A percentile compares a stretch with the other conserved stretches of the same genome.
Conservation (phyloP, 1,140 invertebrate genomes). For the Drosophila navojoa region DNA sequence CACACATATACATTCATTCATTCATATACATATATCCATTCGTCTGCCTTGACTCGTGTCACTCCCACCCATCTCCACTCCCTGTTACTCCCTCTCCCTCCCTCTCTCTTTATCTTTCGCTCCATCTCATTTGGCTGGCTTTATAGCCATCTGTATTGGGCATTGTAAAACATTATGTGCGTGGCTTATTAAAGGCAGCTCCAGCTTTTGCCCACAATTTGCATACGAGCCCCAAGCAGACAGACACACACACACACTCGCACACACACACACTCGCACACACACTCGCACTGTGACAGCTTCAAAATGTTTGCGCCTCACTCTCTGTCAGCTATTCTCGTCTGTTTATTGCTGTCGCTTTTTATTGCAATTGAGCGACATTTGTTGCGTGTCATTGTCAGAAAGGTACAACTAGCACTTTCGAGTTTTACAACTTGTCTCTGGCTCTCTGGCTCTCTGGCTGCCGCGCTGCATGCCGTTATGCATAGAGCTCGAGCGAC, state of each 20-base stretch:
- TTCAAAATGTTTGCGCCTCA: slow-evolving; percentile 47
- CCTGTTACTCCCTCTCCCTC: too few species aligned
- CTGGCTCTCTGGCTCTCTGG: background rate
- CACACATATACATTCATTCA: background rate
- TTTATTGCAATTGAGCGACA: slow-evolving; percentile 55
- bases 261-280: background rate
- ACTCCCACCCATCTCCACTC: too few species aligned
- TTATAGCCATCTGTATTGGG: slow-evolving; percentile 53
- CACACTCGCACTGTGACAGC: slow-evolving; percentile 30
- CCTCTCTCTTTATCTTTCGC: background rate
- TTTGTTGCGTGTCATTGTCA: slow-evolving; percentile 34
- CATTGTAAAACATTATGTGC: slow-evolving; percentile 61
- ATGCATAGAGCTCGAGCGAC: background rate
- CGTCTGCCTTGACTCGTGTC: background rate
- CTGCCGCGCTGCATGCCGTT: background rate
- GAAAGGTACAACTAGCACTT: slow-evolving; percentile 45
- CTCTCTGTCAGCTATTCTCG: slow-evolving; percentile 7
- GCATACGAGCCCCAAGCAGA: slow-evolving; percentile 51
- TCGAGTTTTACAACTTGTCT: background rate
- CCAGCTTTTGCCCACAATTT: slow-evolving; percentile 52
- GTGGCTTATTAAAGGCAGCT: slow-evolving; percentile 60
- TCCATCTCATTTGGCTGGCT: slow-evolving; percentile 26
- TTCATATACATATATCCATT: background rate
- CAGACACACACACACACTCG: slow-evolving; percentile 7
- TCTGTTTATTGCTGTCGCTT: slow-evolving; percentile 49